Base-by-base conservation (phyloP, 2,888 invertebrate genomes). In the Euplexia lucipara region DNA sequence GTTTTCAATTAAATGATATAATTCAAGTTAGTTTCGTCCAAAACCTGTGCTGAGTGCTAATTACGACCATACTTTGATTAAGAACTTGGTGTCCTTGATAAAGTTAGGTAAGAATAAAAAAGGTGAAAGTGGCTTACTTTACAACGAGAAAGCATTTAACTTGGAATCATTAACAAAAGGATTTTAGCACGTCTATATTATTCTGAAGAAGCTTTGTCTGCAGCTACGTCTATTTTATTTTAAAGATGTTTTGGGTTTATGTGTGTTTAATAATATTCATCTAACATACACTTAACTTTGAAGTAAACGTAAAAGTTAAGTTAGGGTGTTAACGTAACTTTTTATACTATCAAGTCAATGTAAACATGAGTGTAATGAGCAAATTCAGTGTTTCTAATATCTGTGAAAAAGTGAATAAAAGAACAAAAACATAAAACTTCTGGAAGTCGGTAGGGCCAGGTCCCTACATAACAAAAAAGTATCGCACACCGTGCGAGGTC, bases 41-140 rank as follows among this genome's bases (percentile, higher is more conserved):
- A 34, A 67, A 39, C 48, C 35, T 35, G n/a, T n/a, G 49, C 20
- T 44, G 34, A 16, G 14, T 49, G 44, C 4, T 62, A 4, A 22
- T 70, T 42, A 35, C 14, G 9, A 37, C 26, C n/a, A 3, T 6
- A 8, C 9, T 30, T 47, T 62, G 47, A 48, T 48, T 35, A 16
- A 63, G 39, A 45, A 32, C 34, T 67, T 45, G 64, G 7, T 39
- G 16, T 22, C 65, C 73, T 67, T 72, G 65, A 72, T 0, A 26
- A 44, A 20, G 32, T 60, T 45, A 39, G 9, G 48, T 22, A 71
- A 42, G 1, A 20, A 2, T 1, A 0, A 42, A 48, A 22, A n/a
- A 20, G 1, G 8, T 26, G 12, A 39, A 53, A 32, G n/a, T 34
- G 12, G 14, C 26, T 37, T 49, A 44, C 37, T 32, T 32, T 1